A percentile compares a stretch with the other conserved stretches of the same genome.
Conservation (phyloP, 2,113 vertebrate species). For the Ceyx cyanopectus region DNA sequence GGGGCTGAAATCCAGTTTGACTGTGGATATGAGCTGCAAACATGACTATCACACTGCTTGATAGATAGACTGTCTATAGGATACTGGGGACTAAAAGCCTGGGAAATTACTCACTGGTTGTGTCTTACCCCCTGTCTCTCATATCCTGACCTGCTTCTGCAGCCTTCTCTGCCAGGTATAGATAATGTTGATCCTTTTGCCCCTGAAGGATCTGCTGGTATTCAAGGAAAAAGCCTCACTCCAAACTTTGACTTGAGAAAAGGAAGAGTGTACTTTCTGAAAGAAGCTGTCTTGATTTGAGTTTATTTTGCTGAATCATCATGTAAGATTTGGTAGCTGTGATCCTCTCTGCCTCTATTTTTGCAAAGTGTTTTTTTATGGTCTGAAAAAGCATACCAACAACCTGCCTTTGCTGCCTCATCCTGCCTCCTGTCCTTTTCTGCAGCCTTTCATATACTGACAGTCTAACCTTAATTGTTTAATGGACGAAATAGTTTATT, state of each 20-base stretch:
- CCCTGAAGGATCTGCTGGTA: not conserved
- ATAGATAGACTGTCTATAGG: not conserved
- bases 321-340: not conserved
- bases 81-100: not conserved
- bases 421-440: not conserved
- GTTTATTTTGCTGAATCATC: constrained; percentile 5
- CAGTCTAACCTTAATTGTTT: not conserved
- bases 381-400: not conserved
- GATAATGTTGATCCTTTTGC: not conserved
- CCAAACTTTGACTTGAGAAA: not conserved
- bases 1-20: not conserved
- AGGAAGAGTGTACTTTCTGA: not conserved
- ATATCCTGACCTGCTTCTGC: not conserved
- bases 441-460: not conserved
- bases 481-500: not conserved
- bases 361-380: not conserved
- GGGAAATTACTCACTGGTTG: not conserved
- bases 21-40: not conserved
- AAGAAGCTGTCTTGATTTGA: not conserved
- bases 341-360: not conserved
- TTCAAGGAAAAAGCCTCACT: not conserved
- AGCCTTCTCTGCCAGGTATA: not conserved
- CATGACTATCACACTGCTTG: not conserved
- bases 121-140: not conserved
- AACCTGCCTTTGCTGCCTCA: not conserved